phyloP scores from a whole-genome alignment of 2,113 vertebrate genomes.

The Clarias macrocephalus region DNA sequence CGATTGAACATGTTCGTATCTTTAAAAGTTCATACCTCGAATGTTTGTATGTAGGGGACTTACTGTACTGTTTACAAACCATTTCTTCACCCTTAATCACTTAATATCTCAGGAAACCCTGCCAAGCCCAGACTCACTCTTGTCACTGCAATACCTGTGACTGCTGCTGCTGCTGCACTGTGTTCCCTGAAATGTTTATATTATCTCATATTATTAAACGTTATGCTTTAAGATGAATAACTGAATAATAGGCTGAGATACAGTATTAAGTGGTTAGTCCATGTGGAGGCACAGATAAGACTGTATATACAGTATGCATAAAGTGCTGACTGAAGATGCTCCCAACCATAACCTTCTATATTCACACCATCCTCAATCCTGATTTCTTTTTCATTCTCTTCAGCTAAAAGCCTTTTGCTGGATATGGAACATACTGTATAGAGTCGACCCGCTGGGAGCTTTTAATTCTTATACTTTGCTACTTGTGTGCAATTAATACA shows the following conservation, averaged over 20 bases:
- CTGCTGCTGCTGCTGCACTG: not conserved
- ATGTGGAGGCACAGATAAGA: constrained; percentile 5
- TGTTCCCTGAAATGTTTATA: not conserved
- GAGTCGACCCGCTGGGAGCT: not conserved
- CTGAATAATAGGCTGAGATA: not conserved
- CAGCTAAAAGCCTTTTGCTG: not conserved
- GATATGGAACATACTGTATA: not conserved
- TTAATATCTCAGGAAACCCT: not conserved
- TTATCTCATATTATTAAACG: not conserved
- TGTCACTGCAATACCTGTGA: not conserved
- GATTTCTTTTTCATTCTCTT: not conserved
- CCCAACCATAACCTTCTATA: not conserved
- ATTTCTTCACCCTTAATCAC: not conserved
- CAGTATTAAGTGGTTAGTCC: not conserved
- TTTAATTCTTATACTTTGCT: not conserved
- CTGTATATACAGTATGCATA: not conserved
- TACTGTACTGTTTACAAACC: not conserved
- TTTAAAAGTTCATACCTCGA: too few species aligned
- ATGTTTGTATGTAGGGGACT: too few species aligned
- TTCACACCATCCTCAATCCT: not conserved
- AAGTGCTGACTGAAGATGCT: not conserved
- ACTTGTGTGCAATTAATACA: not conserved
- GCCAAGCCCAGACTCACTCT: not conserved
- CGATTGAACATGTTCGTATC: too few species aligned
- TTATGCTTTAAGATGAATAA: not conserved